A percentile compares a stretch with the other conserved stretches of the same genome.
Conservation (phyloP, 2,888 invertebrate genomes). For the Cheilosia scutellata region DNA sequence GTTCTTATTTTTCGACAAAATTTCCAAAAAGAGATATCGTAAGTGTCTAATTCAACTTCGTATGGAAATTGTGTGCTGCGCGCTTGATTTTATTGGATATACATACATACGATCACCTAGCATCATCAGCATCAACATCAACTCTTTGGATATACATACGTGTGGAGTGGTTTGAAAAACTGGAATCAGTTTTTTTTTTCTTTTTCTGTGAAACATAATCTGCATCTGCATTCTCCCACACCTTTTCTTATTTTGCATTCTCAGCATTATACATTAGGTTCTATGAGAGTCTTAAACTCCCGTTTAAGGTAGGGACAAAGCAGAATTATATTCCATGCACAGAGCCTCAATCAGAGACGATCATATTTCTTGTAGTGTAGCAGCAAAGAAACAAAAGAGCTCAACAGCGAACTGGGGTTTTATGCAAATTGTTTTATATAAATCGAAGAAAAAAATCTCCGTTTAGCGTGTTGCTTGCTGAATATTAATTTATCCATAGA, state of each 20-base stretch:
- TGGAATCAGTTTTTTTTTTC: constrained; percentile 27
- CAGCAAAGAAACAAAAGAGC: constrained; percentile 62
- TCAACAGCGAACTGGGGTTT: constrained; percentile 60
- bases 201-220: constrained; percentile 40
- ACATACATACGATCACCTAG: constrained; percentile 9
- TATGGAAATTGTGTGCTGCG: constrained; percentile 61
- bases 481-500: constrained; percentile 56
- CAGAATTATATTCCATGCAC: constrained; percentile 55
- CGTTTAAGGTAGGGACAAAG: constrained; percentile 59
- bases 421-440: constrained; percentile 60
- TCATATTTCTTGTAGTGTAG: constrained; percentile 59
- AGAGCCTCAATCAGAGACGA: constrained; percentile 48
- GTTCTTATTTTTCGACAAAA: neutral
- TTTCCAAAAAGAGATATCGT: constrained; percentile 40
- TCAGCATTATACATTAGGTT: constrained; percentile 19
- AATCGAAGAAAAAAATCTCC: constrained; percentile 43
- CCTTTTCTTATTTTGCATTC: constrained; percentile 71
- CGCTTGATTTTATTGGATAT: constrained; percentile 64
- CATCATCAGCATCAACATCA: constrained; percentile 46
- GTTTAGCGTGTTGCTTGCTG: constrained; percentile 57
- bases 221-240: constrained; percentile 72
- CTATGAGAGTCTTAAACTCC: constrained; percentile 38
- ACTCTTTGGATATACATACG: constrained; percentile 54
- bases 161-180: constrained; percentile 61
- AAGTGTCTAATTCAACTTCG: constrained; percentile 43